These are phyloP conservation scores for Crax fasciolata DNA, from an alignment of 2,797 vertebrate genomes.

Conservation along the genomic window DNA sequence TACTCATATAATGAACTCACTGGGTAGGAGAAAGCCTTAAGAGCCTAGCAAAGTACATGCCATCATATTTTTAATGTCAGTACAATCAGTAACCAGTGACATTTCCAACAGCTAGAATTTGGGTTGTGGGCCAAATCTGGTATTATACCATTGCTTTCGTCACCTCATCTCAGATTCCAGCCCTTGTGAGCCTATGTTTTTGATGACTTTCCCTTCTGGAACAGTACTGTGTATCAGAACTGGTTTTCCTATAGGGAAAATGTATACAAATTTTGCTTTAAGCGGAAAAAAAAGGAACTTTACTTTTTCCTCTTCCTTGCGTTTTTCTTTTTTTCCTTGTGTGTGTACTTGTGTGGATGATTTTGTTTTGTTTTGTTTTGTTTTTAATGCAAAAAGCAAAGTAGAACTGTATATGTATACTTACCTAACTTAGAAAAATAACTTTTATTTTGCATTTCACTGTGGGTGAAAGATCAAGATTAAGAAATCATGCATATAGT, in stretches of 20 bases:
- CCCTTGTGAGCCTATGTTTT: background rate
- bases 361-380: fast-evolving
- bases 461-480: background rate
- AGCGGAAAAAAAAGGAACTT: background rate
- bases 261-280: background rate
- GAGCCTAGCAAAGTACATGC: background rate
- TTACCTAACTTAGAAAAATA: background rate
- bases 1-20: background rate
- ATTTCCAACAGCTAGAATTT: background rate
- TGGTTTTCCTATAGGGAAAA: background rate
- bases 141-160: background rate
- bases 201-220: background rate
- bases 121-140: background rate
- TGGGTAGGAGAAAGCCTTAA: background rate
- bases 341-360: fast-evolving
- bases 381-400: background rate
- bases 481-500: background rate
- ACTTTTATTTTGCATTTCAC: background rate
- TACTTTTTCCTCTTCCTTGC: background rate
- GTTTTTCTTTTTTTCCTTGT: background rate
- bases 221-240: background rate
- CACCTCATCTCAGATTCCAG: background rate
- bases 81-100: background rate
- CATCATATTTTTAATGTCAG: background rate
- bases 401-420: background rate